Base-by-base conservation (phyloP, 2,888 invertebrate species). In the Cremastobaeus sp. region DNA sequence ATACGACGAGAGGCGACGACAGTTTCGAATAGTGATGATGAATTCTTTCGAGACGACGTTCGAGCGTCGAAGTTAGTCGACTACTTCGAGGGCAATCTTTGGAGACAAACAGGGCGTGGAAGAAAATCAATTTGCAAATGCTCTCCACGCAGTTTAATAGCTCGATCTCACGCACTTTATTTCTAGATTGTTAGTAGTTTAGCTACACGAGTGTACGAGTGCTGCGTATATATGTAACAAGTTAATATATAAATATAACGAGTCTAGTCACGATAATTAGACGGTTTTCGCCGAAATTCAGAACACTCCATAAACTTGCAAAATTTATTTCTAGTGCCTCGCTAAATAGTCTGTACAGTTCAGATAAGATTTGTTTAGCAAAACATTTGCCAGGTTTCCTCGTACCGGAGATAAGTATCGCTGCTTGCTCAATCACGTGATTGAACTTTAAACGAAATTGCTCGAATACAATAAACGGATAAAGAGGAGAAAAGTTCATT, bases 41-140 rank as follows among this genome's bases (percentile, higher is more conserved):
- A 54, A 60, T 59, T 45, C 34, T 47, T 66, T 65, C 60, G 60
- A 66, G 66, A 66, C 66, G 47, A 50, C 48, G 52, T 72, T 60
- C 60, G 66, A 48, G 48, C 39, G 54, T 62, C 41, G 48, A 72
- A 54, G 60, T 60, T 69, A 32, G 47, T 62, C 55, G 47, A 64
- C 73, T 74, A 69, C 62, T 62, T 68, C 57, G 62, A 55, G 57
- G 68, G 68, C 73, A 55, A 73, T 78, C 79, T 79, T 79, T 78
- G 79, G 78, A 76, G 77, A 74, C 69, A 70, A 78, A 74, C 69
- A 25, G 76, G 71, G 76, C 76, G 75, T 76, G 71, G 60, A 59
- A 55, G 12, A 43, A 74, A 72, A 70, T 73, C 57, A 73, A 66
- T 76, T 62, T 45, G 60, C 57, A 65, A 73, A 66, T 66, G 62